These are phyloP conservation scores for Cephus spinipes DNA, from an alignment of 2,888 invertebrate genomes.

Conservation along the genomic window DNA sequence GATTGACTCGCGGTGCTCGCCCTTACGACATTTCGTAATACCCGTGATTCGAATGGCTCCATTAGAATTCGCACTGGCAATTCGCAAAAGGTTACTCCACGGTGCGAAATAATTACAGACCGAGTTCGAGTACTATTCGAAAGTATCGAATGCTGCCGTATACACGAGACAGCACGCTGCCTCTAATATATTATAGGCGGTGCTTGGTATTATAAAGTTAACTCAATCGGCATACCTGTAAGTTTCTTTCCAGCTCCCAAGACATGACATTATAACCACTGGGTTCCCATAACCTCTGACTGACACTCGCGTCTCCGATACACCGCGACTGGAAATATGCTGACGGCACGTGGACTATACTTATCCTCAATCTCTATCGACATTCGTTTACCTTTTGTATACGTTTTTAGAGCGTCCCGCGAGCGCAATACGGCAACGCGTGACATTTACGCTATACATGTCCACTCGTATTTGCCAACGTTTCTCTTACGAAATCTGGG, in stretches of 20 bases:
- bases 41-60: neutral
- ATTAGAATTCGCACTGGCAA: neutral
- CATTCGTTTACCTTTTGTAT: conserved; percentile 34
- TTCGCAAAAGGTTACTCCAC: neutral
- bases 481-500: neutral
- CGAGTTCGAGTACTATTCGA: neutral
- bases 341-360: conserved; percentile 38
- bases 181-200: neutral
- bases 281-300: conserved; percentile 40
- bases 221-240: neutral
- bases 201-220: neutral
- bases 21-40: neutral
- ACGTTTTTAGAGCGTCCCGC: neutral
- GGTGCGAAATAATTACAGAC: neutral
- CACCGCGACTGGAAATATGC: conserved; percentile 14
- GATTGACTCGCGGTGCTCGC: neutral
- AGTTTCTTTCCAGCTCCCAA: conserved; percentile 23
- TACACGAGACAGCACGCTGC: neutral
- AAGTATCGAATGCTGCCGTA: neutral
- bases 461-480: neutral
- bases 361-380: conserved; percentile 41
- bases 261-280: conserved; percentile 38
- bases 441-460: neutral
- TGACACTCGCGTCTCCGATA: conserved; percentile 12
- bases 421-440: neutral